Conservation (phyloP, 2,888 invertebrate genomes). For the Melipona beecheii region DNA sequence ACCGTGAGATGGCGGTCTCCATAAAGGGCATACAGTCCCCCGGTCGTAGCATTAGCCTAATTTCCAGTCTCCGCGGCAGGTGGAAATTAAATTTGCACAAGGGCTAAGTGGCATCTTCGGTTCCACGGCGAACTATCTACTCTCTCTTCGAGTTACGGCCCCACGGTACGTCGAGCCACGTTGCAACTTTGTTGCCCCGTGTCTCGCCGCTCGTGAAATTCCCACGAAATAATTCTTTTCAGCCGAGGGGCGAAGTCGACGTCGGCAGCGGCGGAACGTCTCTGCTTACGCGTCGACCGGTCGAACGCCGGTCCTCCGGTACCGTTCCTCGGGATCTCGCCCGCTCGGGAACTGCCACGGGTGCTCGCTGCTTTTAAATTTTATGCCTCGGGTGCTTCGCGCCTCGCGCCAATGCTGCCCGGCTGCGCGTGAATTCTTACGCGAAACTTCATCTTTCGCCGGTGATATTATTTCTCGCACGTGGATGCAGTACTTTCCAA, state of each 20-base stretch:
- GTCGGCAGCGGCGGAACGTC: too few species aligned
- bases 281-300: too few species aligned
- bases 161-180: slow-evolving; percentile 39
- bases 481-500: too few species aligned
- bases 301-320: neutral
- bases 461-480: too few species aligned
- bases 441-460: too few species aligned
- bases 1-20: slow-evolving; percentile 10
- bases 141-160: slow-evolving; percentile 30
- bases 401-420: too few species aligned
- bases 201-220: slow-evolving; percentile 53
- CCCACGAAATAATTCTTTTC: slow-evolving; percentile 67
- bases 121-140: slow-evolving; percentile 57
- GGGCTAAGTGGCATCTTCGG: slow-evolving; percentile 73
- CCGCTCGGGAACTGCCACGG: too few species aligned
- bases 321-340: neutral
- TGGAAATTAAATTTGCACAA: slow-evolving; percentile 73
- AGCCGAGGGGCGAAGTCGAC: neutral
- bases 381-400: too few species aligned
- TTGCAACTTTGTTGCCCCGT: slow-evolving; percentile 56
- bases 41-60: slow-evolving; percentile 61
- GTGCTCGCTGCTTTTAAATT: too few species aligned
- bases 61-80: slow-evolving; percentile 57
- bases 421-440: too few species aligned
- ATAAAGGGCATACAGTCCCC: slow-evolving; percentile 35